These are phyloP conservation scores for Petaurus breviceps DNA, from an alignment of 2,113 vertebrate genomes.

Conservation along the genomic window DNA sequence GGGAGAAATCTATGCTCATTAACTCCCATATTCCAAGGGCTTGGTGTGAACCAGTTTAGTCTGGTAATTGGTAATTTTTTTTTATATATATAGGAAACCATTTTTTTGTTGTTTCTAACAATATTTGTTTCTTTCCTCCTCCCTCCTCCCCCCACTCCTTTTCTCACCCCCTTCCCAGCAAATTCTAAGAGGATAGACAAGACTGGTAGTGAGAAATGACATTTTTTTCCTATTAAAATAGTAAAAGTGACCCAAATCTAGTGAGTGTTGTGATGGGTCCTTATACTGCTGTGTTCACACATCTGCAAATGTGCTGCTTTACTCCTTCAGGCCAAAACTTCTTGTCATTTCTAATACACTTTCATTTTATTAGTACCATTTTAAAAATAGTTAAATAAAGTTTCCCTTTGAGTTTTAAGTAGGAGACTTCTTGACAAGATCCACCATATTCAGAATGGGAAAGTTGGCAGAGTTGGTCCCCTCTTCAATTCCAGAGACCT, in stretches of 20 bases:
- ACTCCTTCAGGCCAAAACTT: not conserved
- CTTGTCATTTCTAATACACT: not conserved
- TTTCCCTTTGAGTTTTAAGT: not conserved
- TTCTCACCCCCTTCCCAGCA: not conserved
- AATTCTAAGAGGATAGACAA: not conserved
- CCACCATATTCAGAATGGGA: not conserved
- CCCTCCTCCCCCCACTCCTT: not conserved
- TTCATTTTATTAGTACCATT: not conserved
- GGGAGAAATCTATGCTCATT: not conserved
- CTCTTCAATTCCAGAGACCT: not conserved
- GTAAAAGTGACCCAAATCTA: slow-evolving; percentile 1
- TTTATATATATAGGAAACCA: not conserved
- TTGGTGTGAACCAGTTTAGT: not conserved
- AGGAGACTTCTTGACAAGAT: not conserved
- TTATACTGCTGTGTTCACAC: not conserved
- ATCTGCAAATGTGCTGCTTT: slow-evolving; percentile 2
- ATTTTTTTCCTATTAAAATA: not conserved
- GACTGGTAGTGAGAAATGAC: not conserved
- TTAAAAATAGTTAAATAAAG: not conserved
- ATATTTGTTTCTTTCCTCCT: not conserved
- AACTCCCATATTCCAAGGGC: not conserved
- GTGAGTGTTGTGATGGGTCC: not conserved
- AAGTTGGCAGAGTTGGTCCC: not conserved
- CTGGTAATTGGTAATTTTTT: not conserved
- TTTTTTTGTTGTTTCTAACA: not conserved